Percentiles rank a stretch among this genome's conserved stretches.
phyloP scores from a whole-genome alignment of 2,113 vertebrate species.

The Felis chaus region DNA sequence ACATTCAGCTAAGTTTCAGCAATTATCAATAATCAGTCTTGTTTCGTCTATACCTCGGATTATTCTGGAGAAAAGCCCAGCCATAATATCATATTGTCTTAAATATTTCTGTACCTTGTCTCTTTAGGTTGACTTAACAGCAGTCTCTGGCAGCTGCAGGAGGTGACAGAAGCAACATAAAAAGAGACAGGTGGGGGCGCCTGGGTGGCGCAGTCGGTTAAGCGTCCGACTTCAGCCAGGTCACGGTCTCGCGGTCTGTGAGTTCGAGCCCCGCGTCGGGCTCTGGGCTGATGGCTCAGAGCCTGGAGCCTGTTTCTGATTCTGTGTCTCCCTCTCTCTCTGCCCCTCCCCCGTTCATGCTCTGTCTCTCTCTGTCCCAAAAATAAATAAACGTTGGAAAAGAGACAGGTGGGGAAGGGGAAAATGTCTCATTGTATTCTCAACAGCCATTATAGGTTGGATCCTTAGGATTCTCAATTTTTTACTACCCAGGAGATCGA shows the following conservation, averaged over 20 bases:
- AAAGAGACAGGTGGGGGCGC: neutral
- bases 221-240: too few species aligned
- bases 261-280: too few species aligned
- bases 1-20: slow-evolving; percentile 16
- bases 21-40: slow-evolving; percentile 28
- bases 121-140: slow-evolving; percentile 2
- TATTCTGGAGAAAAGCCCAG: slow-evolving; percentile 43
- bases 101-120: slow-evolving; percentile 40
- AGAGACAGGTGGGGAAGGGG: neutral
- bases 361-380: too few species aligned
- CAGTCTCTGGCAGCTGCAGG: neutral
- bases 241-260: too few species aligned
- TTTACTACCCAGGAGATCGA: neutral
- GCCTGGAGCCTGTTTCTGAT: too few species aligned
- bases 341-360: too few species aligned
- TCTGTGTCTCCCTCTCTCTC: too few species aligned
- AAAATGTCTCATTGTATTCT: neutral
- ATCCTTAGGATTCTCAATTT: slow-evolving; percentile 15
- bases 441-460: neutral
- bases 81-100: slow-evolving; percentile 11
- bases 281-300: too few species aligned
- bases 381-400: too few species aligned
- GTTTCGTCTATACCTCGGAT: slow-evolving; percentile 31
- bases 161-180: neutral
- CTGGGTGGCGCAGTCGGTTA: too few species aligned